These are phyloP conservation scores for Callionymus lyra DNA, from an alignment of 2,113 vertebrate genomes.

Conservation along the genomic window DNA sequence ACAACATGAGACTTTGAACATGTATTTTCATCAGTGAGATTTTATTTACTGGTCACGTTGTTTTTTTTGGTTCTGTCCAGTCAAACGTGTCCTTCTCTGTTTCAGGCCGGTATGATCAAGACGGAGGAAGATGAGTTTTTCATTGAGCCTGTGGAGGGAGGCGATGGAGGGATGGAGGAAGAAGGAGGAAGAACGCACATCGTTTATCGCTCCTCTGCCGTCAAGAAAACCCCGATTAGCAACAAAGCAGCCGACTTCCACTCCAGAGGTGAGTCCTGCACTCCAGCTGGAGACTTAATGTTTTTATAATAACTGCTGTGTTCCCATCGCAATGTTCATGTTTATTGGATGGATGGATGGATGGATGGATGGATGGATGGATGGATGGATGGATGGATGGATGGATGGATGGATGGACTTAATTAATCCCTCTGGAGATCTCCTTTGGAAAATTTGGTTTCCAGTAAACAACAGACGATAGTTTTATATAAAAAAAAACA, in stretches of 20 bases:
- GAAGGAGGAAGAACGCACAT: conserved; percentile 81
- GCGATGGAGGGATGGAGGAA: conserved; percentile 56
- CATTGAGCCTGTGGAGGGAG: conserved; percentile 87
- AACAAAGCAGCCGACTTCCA: conserved; percentile 42
- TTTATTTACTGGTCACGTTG: too few relatives aligned
- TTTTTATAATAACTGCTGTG: too few relatives aligned
- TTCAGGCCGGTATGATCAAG: conserved; percentile 92
- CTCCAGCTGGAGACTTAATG: conserved; percentile 4
- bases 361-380: too few relatives aligned
- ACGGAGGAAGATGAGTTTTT: conserved; percentile 94
- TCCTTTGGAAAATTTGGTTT: too few relatives aligned
- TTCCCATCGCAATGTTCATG: too few relatives aligned
- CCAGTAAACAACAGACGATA: too few relatives aligned
- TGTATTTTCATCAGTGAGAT: too few relatives aligned
- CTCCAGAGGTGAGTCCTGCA: conserved; percentile 77
- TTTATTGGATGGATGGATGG: too few relatives aligned
- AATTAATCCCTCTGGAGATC: too few relatives aligned
- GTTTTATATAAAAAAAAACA: too few relatives aligned
- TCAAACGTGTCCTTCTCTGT: not conserved
- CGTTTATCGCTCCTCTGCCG: conserved; percentile 83
- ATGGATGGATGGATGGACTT: too few relatives aligned
- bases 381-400: too few relatives aligned
- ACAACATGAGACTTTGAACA: conserved; percentile 1
- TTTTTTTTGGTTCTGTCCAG: not conserved
- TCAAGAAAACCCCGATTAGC: conserved; percentile 58